phyloP scores from a whole-genome alignment of 2,797 vertebrate species.

The Xiphorhynchus erythropygius region DNA sequence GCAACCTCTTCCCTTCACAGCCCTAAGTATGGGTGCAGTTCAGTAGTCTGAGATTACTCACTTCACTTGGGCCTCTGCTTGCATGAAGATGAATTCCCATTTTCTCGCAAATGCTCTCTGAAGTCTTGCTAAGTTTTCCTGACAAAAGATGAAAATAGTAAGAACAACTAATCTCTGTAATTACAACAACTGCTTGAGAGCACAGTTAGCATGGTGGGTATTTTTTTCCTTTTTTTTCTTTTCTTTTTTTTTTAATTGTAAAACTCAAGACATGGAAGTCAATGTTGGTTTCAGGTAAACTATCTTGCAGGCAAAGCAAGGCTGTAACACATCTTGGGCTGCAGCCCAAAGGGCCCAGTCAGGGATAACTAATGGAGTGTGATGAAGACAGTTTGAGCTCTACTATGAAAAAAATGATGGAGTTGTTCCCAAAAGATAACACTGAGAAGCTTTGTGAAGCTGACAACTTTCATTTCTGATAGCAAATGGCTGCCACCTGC shows the following conservation, averaged over 20 bases:
- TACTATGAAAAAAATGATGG: slow-evolving; percentile 1
- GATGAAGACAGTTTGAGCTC: slow-evolving; percentile 29
- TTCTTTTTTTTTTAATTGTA: background rate
- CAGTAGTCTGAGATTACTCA: slow-evolving; percentile 77
- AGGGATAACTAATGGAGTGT: background rate
- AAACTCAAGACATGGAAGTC: background rate
- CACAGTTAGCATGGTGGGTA: background rate
- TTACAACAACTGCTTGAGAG: background rate
- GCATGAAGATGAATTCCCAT: slow-evolving; percentile 99
- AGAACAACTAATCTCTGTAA: slow-evolving; percentile 30
- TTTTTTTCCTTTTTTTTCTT: background rate
- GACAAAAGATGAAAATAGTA: slow-evolving; percentile 61
- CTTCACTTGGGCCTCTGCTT: slow-evolving; percentile 98
- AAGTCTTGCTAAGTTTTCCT: slow-evolving; percentile 95
- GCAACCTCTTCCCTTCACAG: background rate
- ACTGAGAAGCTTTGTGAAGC: slow-evolving; percentile 17
- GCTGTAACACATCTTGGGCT: background rate
- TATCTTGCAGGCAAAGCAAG: background rate
- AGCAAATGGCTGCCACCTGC: slow-evolving; percentile 45
- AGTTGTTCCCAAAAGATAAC: slow-evolving; percentile 25
- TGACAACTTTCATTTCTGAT: slow-evolving; percentile 9
- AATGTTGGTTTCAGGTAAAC: background rate
- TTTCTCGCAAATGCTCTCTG: slow-evolving; percentile 95
- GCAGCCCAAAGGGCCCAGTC: background rate
- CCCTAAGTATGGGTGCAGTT: background rate